Base-by-base conservation (phyloP, 2,888 invertebrate species). In the Zygothrica quintamaculata region DNA sequence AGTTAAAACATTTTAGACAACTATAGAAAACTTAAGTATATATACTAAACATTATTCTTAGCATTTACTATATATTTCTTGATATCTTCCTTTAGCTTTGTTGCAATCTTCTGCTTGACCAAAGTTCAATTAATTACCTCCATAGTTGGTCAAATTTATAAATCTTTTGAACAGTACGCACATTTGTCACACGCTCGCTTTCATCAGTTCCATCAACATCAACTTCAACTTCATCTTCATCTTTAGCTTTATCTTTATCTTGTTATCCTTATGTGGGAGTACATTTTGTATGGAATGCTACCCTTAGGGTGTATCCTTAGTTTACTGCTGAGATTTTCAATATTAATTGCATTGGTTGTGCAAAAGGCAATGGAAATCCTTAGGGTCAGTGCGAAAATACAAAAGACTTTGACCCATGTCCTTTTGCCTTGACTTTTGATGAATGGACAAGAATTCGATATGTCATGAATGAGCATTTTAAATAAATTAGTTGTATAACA, bases 381-480 rank as follows among this genome's bases (percentile, higher is more conserved):
- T 50, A 60, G 57, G 74, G 58, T 58, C 73, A 68, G 56, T 52
- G 55, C 58, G n/a, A n/a, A 64, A 68, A 53, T 56, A 77, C 85
- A 84, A 74, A 84, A 68, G 80, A 39, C 82, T 59, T 73, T 84
- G 81, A 84, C 77, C 78, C 86, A 57, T 74, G 86, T 77, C 84
- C 84, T 58, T 69, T 51, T 36, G 13, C 47, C 50, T 80, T 81
- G 87, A 80, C 87, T 81, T 86, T 84, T 82, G 82, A 82, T 82
- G 86, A 86, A 86, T 86, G 72, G 84, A 68, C 76, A 68, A 68
- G 77, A 82, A 85, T 84, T 80, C 73, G 81, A 68, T 65, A 66
- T 80, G 82, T 68, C 81, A 84, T 86, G 84, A 82, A 82, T 80
- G 84, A 68, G 82, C 86, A 86, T 82, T 82, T 82, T 82, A 82